These are phyloP conservation scores for Notechis scutatus DNA, from an alignment of 2,113 vertebrate genomes.

Conservation along the genomic window DNA sequence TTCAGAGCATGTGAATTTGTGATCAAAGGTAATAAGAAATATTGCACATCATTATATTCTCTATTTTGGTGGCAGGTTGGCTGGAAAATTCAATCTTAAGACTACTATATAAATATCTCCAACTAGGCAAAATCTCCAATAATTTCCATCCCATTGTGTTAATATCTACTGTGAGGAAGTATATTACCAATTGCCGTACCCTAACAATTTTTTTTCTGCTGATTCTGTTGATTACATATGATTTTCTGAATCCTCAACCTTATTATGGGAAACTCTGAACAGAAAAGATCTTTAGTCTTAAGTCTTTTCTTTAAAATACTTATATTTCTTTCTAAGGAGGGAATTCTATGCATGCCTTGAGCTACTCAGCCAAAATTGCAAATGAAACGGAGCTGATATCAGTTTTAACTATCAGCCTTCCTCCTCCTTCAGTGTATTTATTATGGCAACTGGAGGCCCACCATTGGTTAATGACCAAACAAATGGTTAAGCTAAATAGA, in stretches of 20 bases:
- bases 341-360: background rate
- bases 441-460: background rate
- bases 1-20: slow-evolving; percentile 19
- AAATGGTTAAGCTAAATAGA: background rate
- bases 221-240: slow-evolving; percentile 24
- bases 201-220: slow-evolving; percentile 48
- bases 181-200: slow-evolving; percentile 69
- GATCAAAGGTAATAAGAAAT: slow-evolving; percentile 57
- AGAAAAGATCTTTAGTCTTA: background rate
- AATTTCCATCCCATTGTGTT: slow-evolving; percentile 58
- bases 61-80: slow-evolving; percentile 55
- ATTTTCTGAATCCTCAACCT: slow-evolving; percentile 24
- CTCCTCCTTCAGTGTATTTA: background rate
- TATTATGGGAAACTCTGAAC: background rate
- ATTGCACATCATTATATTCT: slow-evolving; percentile 40
- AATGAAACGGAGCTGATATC: background rate
- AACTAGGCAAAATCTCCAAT: slow-evolving; percentile 23
- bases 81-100: slow-evolving; percentile 52
- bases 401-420: background rate
- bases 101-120: slow-evolving; percentile 41
- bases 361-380: background rate
- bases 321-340: background rate
- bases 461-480: background rate
- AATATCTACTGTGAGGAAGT: slow-evolving; percentile 52
- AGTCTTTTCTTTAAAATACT: background rate